Evolutionary conservation across 1,140 invertebrate species (phyloP).

Genomic region (Drosophila suzukii): DNA sequence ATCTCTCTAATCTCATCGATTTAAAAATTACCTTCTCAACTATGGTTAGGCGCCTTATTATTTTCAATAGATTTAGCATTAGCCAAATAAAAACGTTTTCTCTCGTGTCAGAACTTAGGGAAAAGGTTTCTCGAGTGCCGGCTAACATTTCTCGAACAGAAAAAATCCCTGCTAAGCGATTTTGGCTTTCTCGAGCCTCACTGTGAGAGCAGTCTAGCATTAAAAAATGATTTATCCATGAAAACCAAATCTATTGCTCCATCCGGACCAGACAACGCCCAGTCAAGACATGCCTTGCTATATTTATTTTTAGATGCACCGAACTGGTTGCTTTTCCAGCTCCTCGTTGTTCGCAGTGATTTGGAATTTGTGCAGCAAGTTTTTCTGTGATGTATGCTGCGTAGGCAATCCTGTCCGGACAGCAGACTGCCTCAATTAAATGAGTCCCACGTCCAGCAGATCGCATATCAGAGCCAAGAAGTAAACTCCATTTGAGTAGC

Average conservation of each 20-base stretch:
- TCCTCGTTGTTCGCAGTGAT: slow-evolving; percentile 49
- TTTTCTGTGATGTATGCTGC: slow-evolving; percentile 1
- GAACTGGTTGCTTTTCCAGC: slow-evolving; percentile 8
- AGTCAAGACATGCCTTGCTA: not conserved
- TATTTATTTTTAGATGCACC: slow-evolving; percentile 15
- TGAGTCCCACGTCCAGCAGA: slow-evolving; percentile 21
- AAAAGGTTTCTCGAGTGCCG: too few species aligned
- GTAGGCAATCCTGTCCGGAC: slow-evolving; percentile 52
- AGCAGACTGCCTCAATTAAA: slow-evolving; percentile 44
- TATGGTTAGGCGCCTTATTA: too few species aligned
- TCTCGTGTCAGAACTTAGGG: too few species aligned
- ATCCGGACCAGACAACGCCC: slow-evolving; percentile 12
- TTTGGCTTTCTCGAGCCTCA: not conserved
- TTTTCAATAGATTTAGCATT: too few species aligned
- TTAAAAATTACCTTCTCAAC: too few species aligned
- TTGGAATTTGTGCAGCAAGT: slow-evolving; percentile 60
- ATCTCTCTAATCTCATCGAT: too few species aligned
- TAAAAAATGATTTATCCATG: slow-evolving; percentile 72
- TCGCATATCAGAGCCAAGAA: slow-evolving; percentile 26
- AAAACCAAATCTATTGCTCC: slow-evolving; percentile 54
- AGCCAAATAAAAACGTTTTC: too few species aligned
- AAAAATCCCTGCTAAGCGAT: too few species aligned
- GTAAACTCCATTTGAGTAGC: slow-evolving; percentile 52
- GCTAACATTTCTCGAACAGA: too few species aligned
- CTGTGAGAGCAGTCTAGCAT: slow-evolving; percentile 31